Base-by-base conservation (phyloP, 2,113 vertebrate genomes). In the Typhlomys cinereus region DNA sequence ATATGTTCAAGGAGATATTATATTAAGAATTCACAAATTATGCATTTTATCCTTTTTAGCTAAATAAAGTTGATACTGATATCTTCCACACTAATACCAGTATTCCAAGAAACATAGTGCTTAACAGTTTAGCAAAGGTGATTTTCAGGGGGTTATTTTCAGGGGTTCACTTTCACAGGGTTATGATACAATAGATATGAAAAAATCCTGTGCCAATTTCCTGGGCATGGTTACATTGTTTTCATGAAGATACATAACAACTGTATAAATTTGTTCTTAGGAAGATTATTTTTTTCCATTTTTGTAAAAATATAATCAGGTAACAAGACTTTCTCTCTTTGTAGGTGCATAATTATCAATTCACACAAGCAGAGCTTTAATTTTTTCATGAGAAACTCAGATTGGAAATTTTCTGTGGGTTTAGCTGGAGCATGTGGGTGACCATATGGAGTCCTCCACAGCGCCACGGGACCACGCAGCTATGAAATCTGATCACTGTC, bases 401-500 rank as follows among this genome's bases (percentile, higher is more conserved):
- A 29, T 96, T 97, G 95, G 96, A 97, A 95, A 96, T 96, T 94
- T 98, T 98, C 96, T 96, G 98, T 98, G 98, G 98, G 98, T 98
- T 99, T 99, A 98, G 98, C 96, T 98, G 98, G 98, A 99, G 98
- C 99, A 99, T 99, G 99, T 99, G 99, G 99, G 99, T 98, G 99
- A 99, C 99, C 99, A 99, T 99, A 99, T 99, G 99, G 99, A 99
- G 98, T 98, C 98, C 98, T 99, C 99, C 97, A 98, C 98, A 98
- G 99, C 97, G 98, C 99, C 98, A 98, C 98, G 98, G 99, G 99
- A 99, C 99, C 99, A 99, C 96, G 99, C 99, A 98, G 99, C 98
- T 99, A 97, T 98, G 99, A 99, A 99, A 99, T 99, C 99, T 99
- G 99, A 99, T 99, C 99, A 99, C 98, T 98, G 98, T 99, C 98